Evolutionary conservation across 2,797 vertebrate species (phyloP).

Genomic region (Micromesistius poutassou): DNA sequence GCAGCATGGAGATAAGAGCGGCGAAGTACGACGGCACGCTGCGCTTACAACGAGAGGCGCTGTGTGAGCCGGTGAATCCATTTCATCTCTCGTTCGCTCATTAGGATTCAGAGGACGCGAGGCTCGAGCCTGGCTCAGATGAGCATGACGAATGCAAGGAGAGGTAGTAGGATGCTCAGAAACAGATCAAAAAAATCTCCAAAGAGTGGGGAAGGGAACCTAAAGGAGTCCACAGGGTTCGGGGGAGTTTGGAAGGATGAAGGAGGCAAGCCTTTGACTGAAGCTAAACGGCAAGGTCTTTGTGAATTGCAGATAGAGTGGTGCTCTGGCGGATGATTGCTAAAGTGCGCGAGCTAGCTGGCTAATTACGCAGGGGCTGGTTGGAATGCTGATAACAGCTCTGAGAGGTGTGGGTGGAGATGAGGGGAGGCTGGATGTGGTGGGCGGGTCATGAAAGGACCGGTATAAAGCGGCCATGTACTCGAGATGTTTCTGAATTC

Average conservation of each 20-base stretch:
- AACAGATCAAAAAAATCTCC: constrained; percentile 62
- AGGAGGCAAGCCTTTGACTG: background rate
- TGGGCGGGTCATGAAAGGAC: constrained; percentile 20
- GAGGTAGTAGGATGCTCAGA: constrained; percentile 36
- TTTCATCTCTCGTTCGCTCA: constrained; percentile 33
- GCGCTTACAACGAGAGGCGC: too few relatives aligned
- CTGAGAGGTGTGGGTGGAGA: constrained; percentile 43
- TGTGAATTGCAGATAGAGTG: background rate
- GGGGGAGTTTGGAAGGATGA: background rate
- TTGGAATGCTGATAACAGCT: constrained; percentile 50
- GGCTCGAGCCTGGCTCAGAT: constrained; percentile 42
- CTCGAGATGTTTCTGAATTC: background rate
- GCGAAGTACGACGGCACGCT: too few relatives aligned
- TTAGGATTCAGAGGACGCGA: constrained; percentile 51
- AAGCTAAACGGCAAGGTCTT: background rate
- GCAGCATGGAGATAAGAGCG: too few relatives aligned
- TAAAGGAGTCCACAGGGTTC: background rate
- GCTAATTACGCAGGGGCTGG: constrained; percentile 44
- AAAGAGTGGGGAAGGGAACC: constrained; percentile 23
- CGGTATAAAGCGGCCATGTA: background rate
- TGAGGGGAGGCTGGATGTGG: constrained; percentile 27
- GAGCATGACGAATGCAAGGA: constrained; percentile 57
- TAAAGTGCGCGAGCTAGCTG: constrained; percentile 7
- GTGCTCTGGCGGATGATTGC: constrained; percentile 23
- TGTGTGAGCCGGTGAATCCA: background rate